A percentile compares a stretch with the other conserved stretches of the same genome.
Evolutionary conservation across 2,797 vertebrate genomes (phyloP).

Genomic region (Anguilla anguilla): DNA sequence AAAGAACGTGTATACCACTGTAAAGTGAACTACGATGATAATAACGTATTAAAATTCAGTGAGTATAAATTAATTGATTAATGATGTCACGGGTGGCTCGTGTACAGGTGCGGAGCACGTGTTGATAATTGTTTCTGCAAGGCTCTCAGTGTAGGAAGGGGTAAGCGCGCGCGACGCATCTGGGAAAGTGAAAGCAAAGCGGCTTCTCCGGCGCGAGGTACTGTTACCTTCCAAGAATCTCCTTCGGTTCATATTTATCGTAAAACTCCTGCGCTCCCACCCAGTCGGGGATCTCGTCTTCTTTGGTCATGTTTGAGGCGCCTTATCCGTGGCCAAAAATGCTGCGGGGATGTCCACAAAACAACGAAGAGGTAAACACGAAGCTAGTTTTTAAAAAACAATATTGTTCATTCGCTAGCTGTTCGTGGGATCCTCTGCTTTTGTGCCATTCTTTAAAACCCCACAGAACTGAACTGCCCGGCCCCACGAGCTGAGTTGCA

Average conservation of each 20-base stretch:
- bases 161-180: background rate
- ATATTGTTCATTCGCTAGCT: background rate
- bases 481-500: background rate
- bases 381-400: background rate
- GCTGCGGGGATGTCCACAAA: background rate
- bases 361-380: background rate
- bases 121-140: background rate
- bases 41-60: background rate
- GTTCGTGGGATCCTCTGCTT: background rate
- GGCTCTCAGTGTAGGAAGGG: no score
- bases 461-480: background rate
- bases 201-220: constrained; percentile 14
- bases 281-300: constrained; percentile 87
- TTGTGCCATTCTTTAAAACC: background rate
- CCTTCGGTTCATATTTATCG: constrained; percentile 93
- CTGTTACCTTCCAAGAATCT: constrained; percentile 90
- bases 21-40: background rate
- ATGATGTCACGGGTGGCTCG: background rate
- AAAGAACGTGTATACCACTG: background rate
- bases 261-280: constrained; percentile 89
- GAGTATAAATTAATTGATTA: background rate
- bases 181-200: background rate
- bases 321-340: constrained; percentile 36
- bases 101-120: background rate
- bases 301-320: constrained; percentile 81